Conservation (phyloP, 1,140 invertebrate species). For the Drosophila arizonae region DNA sequence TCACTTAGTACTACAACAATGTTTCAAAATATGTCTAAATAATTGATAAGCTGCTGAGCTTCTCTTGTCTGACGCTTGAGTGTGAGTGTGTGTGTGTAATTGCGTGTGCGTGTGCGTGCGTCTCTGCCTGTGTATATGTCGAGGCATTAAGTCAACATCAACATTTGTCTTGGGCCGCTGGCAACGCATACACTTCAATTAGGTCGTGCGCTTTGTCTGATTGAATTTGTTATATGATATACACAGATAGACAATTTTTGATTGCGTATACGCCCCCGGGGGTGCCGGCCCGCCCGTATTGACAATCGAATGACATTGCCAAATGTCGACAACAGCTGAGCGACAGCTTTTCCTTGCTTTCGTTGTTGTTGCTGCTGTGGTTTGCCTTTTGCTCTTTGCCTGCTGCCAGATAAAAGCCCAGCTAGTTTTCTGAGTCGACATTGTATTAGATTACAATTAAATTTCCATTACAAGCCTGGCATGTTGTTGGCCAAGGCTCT, state of each 20-base stretch:
- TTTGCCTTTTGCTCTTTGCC: constrained; percentile 59
- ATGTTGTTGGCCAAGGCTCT: not conserved
- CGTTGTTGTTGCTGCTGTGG: constrained; percentile 13
- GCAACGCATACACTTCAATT: constrained; percentile 64
- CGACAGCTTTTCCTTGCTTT: constrained; percentile 29
- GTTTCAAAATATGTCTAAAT: constrained; percentile 76
- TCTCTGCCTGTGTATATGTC: constrained; percentile 29
- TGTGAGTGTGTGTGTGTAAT: not conserved
- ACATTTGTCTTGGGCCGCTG: constrained; percentile 46
- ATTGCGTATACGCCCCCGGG: constrained; percentile 69
- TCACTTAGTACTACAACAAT: constrained; percentile 43
- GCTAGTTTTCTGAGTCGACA: constrained; percentile 35
- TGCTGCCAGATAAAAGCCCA: constrained; percentile 31
- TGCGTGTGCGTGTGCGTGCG: constrained; percentile 3
- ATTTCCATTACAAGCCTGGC: constrained; percentile 48
- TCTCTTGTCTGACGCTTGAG: constrained; percentile 20
- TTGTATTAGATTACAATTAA: constrained; percentile 51
- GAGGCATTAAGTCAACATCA: constrained; percentile 43
- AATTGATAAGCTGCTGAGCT: constrained; percentile 64
- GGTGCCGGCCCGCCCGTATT: constrained; percentile 15
- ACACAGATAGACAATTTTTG: constrained; percentile 63
- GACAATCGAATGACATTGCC: constrained; percentile 51
- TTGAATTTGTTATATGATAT: constrained; percentile 79
- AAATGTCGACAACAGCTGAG: constrained; percentile 41
- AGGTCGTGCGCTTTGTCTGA: constrained; percentile 72